Percentiles rank a stretch among this genome's conserved stretches.
phyloP scores from a whole-genome alignment of 2,113 vertebrate genomes.

The Equus przewalskii region DNA sequence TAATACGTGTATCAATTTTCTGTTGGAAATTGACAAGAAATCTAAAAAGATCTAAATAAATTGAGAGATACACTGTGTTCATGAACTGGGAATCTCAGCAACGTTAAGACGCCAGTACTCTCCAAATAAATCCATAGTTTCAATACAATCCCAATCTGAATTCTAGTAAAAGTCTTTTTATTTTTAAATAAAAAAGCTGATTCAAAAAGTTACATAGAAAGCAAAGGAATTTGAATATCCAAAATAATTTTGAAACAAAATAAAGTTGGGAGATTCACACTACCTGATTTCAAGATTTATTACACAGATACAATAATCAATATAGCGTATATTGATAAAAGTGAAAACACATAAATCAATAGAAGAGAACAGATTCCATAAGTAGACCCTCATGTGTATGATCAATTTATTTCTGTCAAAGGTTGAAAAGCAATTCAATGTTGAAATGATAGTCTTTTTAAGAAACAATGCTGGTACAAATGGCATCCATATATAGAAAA shows the following conservation, averaged over 20 bases:
- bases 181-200: not conserved
- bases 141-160: not conserved
- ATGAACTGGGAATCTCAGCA: not conserved
- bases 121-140: not conserved
- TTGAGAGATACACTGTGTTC: not conserved
- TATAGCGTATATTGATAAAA: not conserved
- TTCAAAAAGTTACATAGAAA: not conserved
- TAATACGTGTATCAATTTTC: not conserved
- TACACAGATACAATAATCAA: not conserved
- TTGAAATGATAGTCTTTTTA: not conserved
- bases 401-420: not conserved
- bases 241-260: not conserved
- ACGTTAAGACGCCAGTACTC: not conserved
- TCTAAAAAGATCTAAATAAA: not conserved
- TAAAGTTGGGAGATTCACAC: not conserved
- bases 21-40: not conserved
- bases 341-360: not conserved
- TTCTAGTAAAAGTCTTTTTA: not conserved
- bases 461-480: not conserved
- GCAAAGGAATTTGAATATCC: not conserved
- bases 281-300: not conserved
- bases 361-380: not conserved
- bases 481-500: not conserved
- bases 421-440: not conserved
- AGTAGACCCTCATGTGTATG: not conserved